Base-by-base conservation (phyloP, 2,113 vertebrate species). In the Aphelocoma coerulescens region DNA sequence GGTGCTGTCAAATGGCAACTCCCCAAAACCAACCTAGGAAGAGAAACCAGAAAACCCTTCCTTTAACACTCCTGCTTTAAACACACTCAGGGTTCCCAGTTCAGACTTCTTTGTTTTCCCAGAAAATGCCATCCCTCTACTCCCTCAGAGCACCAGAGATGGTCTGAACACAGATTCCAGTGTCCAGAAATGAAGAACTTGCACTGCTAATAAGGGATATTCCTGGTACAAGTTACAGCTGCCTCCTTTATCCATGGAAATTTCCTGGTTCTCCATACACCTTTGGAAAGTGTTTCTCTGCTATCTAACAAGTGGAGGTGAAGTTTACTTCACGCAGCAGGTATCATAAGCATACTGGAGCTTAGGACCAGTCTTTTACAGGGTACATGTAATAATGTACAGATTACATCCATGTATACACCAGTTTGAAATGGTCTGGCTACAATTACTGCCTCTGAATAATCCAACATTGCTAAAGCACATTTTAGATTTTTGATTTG, bases 1-100 rank as follows among this genome's bases (percentile, higher is more conserved):
- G 0, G 98, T 98, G 91, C 98, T 98, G 84, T 99, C 98, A 92
- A 99, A 99, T 0, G 99, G 99, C 95, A 99, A 97, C 93, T 99
- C 99, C 49, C 98, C 99, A 68, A 99, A 99, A 79, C 99, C 99
- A 63, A 99, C 99, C 99, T 99, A 37, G 24, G 52, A 85, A 94
- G 19, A 89, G 6, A 63, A 75, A 88, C 4, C 59, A 81, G 27
- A 84, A 88, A 72, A 22, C 57, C 41, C 32, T 20, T 16, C n/a
- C 41, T 57, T 84, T 35, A 86, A 33, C 20, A 73, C 19, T 28
- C 4, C 0, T 43, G 35, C 48, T 71, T 48, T 59, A 75, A 90
- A 61, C 39, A 78, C 0, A 0, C 18, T 28, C 59, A 51, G 16
- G 14, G 9, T 73, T 13, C 24, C 48, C 63, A 10, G 17, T 35